These are phyloP conservation scores for Eretmocerus hayati DNA, from an alignment of 2,888 invertebrate species.

Conservation along the genomic window DNA sequence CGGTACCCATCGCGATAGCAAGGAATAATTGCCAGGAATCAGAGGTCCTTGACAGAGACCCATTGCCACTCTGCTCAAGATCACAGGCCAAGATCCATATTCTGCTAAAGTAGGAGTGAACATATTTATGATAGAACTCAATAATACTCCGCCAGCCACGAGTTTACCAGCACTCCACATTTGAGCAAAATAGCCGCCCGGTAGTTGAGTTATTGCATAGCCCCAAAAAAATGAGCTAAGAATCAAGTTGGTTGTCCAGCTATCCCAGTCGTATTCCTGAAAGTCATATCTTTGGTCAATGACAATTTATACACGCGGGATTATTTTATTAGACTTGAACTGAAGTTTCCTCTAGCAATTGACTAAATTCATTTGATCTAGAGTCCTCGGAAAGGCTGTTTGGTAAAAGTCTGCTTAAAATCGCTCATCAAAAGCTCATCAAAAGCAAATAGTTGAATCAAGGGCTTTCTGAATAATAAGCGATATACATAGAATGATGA, in stretches of 20 bases:
- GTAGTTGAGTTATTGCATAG: constrained; percentile 65
- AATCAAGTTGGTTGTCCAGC: constrained; percentile 52
- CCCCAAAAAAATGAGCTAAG: constrained; percentile 72
- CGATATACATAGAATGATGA: too few species aligned
- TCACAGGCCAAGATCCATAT: constrained; percentile 54
- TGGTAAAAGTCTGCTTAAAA: too few species aligned
- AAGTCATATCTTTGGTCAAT: neutral
- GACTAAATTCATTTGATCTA: too few species aligned
- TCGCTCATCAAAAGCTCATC: too few species aligned
- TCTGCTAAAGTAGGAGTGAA: constrained; percentile 48
- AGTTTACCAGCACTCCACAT: constrained; percentile 52
- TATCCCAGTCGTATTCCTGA: constrained; percentile 58
- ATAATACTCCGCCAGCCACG: constrained; percentile 42
- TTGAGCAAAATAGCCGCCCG: constrained; percentile 56
- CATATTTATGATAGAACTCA: constrained; percentile 46
- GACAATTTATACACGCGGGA: neutral
- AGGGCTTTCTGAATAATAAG: too few species aligned
- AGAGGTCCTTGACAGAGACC: constrained; percentile 70
- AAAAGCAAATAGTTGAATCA: too few species aligned
- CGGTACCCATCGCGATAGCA: constrained; percentile 68
- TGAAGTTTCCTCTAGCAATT: too few species aligned
- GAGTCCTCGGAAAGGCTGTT: too few species aligned
- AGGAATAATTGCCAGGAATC: constrained; percentile 63
- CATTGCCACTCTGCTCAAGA: constrained; percentile 62
- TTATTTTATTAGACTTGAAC: too few species aligned